phyloP scores from a whole-genome alignment of 2,113 vertebrate species.

The Nannobrachium achirus region DNA sequence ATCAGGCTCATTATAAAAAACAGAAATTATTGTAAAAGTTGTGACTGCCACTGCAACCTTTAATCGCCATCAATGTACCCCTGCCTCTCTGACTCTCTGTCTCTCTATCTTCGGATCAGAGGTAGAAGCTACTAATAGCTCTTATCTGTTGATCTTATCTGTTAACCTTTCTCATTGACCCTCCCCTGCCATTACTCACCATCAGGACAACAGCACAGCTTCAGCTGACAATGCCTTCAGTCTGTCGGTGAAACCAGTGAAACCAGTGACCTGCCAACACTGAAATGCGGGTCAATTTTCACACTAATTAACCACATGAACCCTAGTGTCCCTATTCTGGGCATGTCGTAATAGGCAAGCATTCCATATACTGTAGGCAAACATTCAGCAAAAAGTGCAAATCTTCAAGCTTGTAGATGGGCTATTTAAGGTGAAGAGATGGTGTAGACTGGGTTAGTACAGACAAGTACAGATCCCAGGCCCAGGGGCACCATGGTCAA shows the following conservation, averaged over 20 bases:
- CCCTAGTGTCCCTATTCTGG: no score
- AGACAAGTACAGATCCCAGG: no score
- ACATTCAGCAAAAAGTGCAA: no score
- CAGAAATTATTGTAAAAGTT: neutral
- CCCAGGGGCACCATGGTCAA: no score
- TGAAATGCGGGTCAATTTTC: neutral
- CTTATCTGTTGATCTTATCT: slow-evolving; percentile 5
- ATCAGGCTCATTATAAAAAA: slow-evolving; percentile 25
- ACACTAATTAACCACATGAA: no score
- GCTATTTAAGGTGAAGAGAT: no score
- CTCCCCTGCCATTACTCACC: neutral
- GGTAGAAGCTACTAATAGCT: neutral
- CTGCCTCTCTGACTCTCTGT: neutral
- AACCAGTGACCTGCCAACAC: neutral
- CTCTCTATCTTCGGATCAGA: neutral
- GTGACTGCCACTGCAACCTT: neutral
- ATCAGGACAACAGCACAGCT: neutral
- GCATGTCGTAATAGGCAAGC: no score
- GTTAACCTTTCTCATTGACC: neutral
- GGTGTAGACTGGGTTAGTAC: no score
- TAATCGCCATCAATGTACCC: neutral
- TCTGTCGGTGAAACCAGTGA: neutral
- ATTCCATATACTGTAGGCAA: no score
- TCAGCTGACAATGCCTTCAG: neutral
- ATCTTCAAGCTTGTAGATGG: no score